Percentiles rank a stretch among this genome's conserved stretches.
Evolutionary conservation across 2,113 vertebrate genomes (phyloP).

Genomic region (Ceyx cyanopectus): DNA sequence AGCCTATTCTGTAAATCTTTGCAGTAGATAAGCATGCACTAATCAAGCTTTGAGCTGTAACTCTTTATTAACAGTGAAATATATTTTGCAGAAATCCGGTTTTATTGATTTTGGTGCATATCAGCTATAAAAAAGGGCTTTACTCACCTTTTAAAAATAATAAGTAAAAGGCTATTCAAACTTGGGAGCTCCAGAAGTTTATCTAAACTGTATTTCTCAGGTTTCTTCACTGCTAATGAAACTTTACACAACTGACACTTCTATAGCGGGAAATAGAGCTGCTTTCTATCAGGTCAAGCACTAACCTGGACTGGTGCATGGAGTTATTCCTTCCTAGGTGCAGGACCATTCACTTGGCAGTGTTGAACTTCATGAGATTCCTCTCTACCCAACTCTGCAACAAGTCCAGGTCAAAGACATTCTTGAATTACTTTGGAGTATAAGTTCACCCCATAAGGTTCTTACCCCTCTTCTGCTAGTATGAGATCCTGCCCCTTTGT

Average conservation of each 20-base stretch:
- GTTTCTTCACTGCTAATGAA: constrained; percentile 56
- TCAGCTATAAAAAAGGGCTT: neutral
- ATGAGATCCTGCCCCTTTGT: neutral
- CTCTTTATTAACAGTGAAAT: neutral
- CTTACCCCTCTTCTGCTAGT: neutral
- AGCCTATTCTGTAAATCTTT: neutral
- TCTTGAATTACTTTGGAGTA: neutral
- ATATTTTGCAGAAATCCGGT: neutral
- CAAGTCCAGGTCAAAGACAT: neutral
- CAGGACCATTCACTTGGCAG: neutral
- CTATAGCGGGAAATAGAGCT: neutral
- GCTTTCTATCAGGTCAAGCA: neutral
- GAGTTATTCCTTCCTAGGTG: neutral
- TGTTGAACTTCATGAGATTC: neutral
- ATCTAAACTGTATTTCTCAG: neutral
- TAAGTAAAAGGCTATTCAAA: neutral
- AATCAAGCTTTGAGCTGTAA: neutral
- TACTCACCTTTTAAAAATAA: neutral
- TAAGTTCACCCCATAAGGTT: neutral
- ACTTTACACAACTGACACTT: constrained; percentile 2
- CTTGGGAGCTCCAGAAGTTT: neutral
- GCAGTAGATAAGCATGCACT: neutral
- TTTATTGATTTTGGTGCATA: neutral
- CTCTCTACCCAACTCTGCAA: neutral
- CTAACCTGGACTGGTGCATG: neutral